Evolutionary conservation across 2,797 vertebrate genomes (phyloP).

Genomic region (Vespertilio murinus): DNA sequence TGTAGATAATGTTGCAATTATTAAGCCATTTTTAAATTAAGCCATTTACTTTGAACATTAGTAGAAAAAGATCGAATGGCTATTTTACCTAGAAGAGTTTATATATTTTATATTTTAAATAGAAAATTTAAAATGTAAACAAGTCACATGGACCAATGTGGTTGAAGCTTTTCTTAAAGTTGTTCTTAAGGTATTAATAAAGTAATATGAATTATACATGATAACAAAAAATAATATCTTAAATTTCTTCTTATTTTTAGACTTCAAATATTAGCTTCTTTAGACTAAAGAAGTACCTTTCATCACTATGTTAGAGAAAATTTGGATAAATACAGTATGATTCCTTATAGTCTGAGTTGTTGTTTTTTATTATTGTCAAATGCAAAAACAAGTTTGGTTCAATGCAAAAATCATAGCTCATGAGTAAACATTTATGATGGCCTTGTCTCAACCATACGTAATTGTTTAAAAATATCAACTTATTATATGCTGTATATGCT

Average conservation of each 20-base stretch:
- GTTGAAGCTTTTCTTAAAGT: neutral
- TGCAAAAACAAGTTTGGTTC: conserved; percentile 27
- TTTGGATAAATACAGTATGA: neutral
- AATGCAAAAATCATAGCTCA: neutral
- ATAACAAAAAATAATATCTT: conserved; percentile 12
- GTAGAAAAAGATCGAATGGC: neutral
- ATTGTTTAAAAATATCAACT: neutral
- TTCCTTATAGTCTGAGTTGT: neutral
- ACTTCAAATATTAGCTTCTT: neutral
- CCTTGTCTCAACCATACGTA: neutral
- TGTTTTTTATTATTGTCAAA: neutral
- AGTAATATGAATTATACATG: neutral
- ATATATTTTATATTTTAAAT: conserved; percentile 1
- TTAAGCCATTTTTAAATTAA: conserved; percentile 18
- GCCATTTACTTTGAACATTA: neutral
- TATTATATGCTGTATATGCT: neutral
- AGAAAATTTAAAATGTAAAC: neutral
- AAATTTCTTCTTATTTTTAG: neutral
- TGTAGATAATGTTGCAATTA: neutral
- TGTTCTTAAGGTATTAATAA: neutral
- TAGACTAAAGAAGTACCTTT: conserved; percentile 1
- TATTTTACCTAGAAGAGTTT: neutral
- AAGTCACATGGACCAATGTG: neutral
- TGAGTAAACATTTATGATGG: neutral
- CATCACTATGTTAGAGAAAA: neutral